Conservation (phyloP, 2,888 invertebrate species). For the Eucera pruinosa region DNA sequence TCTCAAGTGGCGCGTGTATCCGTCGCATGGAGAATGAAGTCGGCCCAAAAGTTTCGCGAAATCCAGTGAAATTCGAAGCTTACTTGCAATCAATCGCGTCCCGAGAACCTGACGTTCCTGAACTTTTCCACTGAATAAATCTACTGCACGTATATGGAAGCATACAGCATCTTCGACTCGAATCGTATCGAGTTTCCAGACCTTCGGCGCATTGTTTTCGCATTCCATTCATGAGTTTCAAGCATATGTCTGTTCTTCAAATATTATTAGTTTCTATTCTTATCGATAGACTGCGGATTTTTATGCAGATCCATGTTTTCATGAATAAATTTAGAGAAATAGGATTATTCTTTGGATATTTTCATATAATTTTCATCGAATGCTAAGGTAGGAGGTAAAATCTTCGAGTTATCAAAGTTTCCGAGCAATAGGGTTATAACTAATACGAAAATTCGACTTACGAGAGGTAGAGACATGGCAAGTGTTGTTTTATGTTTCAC, state of each 20-base stretch:
- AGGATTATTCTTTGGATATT: no score
- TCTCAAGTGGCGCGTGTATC: background rate
- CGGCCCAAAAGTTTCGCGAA: slow-evolving; percentile 13
- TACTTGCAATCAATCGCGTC: slow-evolving; percentile 32
- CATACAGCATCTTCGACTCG: background rate
- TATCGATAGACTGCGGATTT: no score
- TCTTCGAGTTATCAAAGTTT: no score
- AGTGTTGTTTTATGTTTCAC: no score
- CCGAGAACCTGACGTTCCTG: slow-evolving; percentile 23
- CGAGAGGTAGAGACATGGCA: no score
- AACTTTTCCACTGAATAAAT: slow-evolving; percentile 57
- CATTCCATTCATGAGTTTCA: slow-evolving; percentile 10
- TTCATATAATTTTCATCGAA: no score
- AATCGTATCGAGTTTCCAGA: background rate
- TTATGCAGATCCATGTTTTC: no score
- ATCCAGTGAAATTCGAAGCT: slow-evolving; percentile 20
- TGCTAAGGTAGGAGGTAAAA: no score
- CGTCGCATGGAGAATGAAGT: background rate
- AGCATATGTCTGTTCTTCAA: background rate
- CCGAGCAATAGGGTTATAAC: no score
- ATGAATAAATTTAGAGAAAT: no score
- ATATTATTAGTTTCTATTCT: no score
- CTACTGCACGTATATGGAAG: background rate
- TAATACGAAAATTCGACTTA: no score
- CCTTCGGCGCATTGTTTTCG: background rate